phyloP scores from a whole-genome alignment of 2,113 vertebrate species.

The Scortum barcoo region DNA sequence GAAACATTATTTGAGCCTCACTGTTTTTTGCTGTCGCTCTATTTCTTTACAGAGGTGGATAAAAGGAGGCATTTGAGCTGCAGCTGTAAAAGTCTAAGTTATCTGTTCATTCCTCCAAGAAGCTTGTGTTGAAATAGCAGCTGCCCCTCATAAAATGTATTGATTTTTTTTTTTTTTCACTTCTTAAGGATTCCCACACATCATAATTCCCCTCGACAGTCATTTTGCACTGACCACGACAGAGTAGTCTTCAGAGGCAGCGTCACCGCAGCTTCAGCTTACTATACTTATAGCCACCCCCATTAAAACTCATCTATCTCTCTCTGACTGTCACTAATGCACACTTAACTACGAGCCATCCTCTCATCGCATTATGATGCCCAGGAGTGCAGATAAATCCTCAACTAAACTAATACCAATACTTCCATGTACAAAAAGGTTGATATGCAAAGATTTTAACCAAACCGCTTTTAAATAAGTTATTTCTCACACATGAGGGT shows the following conservation, averaged over 20 bases:
- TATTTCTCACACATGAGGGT: neutral
- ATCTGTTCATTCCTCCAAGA: neutral
- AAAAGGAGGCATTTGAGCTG: neutral
- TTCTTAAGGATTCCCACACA: neutral
- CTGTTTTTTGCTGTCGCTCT: neutral
- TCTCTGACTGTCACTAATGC: neutral
- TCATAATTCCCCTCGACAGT: neutral
- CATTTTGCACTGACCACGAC: conserved; percentile 44
- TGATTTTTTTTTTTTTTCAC: accelerated
- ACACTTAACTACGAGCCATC: too few species aligned
- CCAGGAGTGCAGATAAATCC: neutral
- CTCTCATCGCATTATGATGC: neutral
- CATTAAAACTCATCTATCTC: conserved; percentile 22
- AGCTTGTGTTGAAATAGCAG: neutral
- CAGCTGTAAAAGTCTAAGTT: neutral
- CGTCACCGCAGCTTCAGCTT: neutral
- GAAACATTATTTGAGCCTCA: neutral
- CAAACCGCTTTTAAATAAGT: neutral
- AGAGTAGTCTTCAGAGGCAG: neutral
- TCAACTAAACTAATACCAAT: too few species aligned
- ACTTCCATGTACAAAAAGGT: neutral
- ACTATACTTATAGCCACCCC: neutral
- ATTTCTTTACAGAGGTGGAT: neutral
- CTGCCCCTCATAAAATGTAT: neutral
- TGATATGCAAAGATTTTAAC: neutral